Conservation (phyloP, 2,888 invertebrate species). For the Ophion obscuratus region DNA sequence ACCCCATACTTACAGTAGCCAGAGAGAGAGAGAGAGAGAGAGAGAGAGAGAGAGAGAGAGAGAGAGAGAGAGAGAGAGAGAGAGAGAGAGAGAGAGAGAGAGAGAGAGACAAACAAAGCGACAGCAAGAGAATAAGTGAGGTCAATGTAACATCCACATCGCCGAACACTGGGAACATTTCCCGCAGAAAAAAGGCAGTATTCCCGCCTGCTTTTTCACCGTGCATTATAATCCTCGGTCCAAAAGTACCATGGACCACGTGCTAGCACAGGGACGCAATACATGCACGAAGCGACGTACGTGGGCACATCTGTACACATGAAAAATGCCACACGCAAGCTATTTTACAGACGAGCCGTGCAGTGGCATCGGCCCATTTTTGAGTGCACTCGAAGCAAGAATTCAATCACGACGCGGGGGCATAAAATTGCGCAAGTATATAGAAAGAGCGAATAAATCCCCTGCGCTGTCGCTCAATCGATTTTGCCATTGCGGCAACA, state of each 20-base stretch:
- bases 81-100: too few species aligned
- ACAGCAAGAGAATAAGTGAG: too few species aligned
- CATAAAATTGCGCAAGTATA: slow-evolving; percentile 5
- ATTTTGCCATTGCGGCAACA: slow-evolving; percentile 43
- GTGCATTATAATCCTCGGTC: slow-evolving; percentile 6
- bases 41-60: too few species aligned
- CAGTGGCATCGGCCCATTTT: slow-evolving; percentile 53
- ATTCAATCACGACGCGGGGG: slow-evolving; percentile 62
- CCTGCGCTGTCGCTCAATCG: slow-evolving; percentile 32
- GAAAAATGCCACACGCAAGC: slow-evolving; percentile 2
- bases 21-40: too few species aligned
- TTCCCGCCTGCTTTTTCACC: background rate
- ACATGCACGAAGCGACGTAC: background rate
- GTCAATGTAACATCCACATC: too few species aligned
- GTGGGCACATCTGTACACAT: background rate
- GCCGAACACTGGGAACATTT: too few species aligned
- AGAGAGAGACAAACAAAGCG: too few species aligned
- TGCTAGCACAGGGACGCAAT: background rate
- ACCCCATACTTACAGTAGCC: too few species aligned
- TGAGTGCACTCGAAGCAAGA: slow-evolving; percentile 64
- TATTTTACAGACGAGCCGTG: slow-evolving; percentile 12
- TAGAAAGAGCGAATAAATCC: slow-evolving; percentile 27
- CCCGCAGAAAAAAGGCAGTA: background rate
- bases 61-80: too few species aligned
- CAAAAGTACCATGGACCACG: slow-evolving; percentile 11